Evolutionary conservation across 2,797 vertebrate genomes (phyloP), one percentile per base, ranked within the genome.

Genomic region (Clarias laeviceps): DNA sequence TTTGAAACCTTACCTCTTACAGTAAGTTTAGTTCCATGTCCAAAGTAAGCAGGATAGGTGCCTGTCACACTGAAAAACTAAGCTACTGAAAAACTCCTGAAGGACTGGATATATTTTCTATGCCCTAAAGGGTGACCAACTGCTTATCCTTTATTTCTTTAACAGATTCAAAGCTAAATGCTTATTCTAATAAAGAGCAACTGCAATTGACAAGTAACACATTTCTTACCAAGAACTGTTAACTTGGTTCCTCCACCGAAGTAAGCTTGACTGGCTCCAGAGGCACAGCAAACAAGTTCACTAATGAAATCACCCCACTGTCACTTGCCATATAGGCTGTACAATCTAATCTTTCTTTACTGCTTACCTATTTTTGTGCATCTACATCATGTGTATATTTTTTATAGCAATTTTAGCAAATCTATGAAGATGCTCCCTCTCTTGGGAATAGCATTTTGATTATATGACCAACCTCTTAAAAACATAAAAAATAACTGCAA

Each of bases 241-340:
- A 94, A 90, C 64, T 85, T 91, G 20, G 92, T 93, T 89, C 92
- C 94, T 0, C 82, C 15, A 24, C 93, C 92, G 78, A 93, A 64
- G 80, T 5, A 74, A 85, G 85, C 65, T 65, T 22, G 78, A 59
- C 5, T 18, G 22, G 14, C 9, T 24, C 15, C 80, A 82, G 81
- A 61, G 81, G 8, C 81, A 93, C 93, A 92, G 91, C 89, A 84
- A n/a, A 82, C 0, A 2, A 2, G 2, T 72, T 77, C 85, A 66
- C 45, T 88, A 62, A 85, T 84, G 89, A 88, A 91, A 85, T 84
- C 37, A 22, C 56, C 9, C 11, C n/a, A 64, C 76, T 4, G 73
- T 68, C n/a, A 66, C 65, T 37, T 54, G 40, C 24, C 62, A 80
- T 14, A 29, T 65, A 45, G 61, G 5, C 15, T 29, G 27, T 50